phyloP scores from a whole-genome alignment of 1,140 invertebrate genomes.

The Atta texana region DNA sequence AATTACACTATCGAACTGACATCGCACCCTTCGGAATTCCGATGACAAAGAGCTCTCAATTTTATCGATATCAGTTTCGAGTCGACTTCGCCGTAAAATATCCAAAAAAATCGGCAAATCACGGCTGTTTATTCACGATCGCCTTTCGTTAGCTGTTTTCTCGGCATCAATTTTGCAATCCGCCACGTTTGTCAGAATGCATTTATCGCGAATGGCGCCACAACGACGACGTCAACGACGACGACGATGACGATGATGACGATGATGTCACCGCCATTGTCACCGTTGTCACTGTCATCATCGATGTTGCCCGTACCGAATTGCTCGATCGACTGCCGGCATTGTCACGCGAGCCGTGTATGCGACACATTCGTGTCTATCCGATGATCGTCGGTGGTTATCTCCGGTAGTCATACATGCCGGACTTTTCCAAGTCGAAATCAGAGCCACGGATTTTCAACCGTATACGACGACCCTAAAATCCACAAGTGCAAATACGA shows the following conservation, averaged over 20 bases:
- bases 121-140: constrained; percentile 30
- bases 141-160: constrained; percentile 13
- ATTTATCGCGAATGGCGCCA: constrained; percentile 53
- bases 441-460: constrained; percentile 43
- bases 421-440: constrained; percentile 56
- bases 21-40: not conserved
- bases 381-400: constrained; percentile 28
- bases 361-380: constrained; percentile 14
- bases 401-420: constrained; percentile 22
- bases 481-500: constrained; percentile 56
- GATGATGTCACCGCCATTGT: constrained; percentile 66
- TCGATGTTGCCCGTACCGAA: constrained; percentile 56
- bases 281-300: constrained; percentile 65
- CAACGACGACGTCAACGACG: constrained; percentile 32
- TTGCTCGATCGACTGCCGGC: constrained; percentile 60
- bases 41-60: not conserved
- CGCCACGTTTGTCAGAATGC: constrained; percentile 19
- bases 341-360: constrained; percentile 48
- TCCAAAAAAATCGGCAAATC: constrained; percentile 39
- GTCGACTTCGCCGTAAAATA: not conserved
- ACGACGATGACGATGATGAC: constrained; percentile 28
- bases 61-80: not conserved
- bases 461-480: constrained; percentile 6
- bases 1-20: constrained; percentile 10
- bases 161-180: constrained; percentile 62